phyloP scores from a whole-genome alignment of 92 coral and sea anemone species.

The Epizoanthus fatuus region DNA sequence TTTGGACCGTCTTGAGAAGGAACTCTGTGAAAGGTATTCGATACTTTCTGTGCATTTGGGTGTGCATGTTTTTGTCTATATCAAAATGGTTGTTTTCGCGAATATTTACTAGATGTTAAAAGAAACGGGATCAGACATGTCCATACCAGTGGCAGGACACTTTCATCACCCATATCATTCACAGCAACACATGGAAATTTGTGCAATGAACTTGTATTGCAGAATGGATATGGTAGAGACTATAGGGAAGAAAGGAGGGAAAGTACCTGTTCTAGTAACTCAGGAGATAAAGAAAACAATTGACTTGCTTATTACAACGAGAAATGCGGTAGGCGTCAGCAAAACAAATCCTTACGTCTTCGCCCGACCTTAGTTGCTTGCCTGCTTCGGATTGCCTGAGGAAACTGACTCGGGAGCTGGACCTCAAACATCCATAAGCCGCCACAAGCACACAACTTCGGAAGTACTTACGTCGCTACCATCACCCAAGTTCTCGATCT shows the following conservation, averaged over 20 bases:
- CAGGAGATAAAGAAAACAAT: conserved; percentile 23
- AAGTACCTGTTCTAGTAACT: conserved; percentile 40
- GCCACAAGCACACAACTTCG: conserved; percentile 14
- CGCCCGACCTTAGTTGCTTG: conserved; percentile 5
- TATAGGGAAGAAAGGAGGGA: conserved; percentile 13
- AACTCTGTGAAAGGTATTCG: conserved; percentile 49
- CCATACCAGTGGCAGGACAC: no score
- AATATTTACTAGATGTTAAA: no score
- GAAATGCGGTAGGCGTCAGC: not conserved
- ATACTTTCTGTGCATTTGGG: not conserved
- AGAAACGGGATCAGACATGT: no score
- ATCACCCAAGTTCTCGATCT: conserved; percentile 25
- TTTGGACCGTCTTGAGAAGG: conserved; percentile 54
- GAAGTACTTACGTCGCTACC: conserved; percentile 28
- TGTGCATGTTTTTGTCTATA: no score
- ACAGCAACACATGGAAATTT: no score
- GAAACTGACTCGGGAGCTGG: not conserved
- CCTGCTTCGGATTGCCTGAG: conserved; percentile 26
- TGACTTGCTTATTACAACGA: not conserved
- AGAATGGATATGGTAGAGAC: conserved; percentile 29
- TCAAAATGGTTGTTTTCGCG: no score
- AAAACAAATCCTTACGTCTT: conserved; percentile 22
- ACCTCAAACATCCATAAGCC: conserved; percentile 16
- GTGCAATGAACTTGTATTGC: no score
- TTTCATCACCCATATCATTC: no score